Evolutionary conservation across 2,113 vertebrate species (phyloP), one percentile per base, ranked within the genome.

Genomic region (Lagopus muta): DNA sequence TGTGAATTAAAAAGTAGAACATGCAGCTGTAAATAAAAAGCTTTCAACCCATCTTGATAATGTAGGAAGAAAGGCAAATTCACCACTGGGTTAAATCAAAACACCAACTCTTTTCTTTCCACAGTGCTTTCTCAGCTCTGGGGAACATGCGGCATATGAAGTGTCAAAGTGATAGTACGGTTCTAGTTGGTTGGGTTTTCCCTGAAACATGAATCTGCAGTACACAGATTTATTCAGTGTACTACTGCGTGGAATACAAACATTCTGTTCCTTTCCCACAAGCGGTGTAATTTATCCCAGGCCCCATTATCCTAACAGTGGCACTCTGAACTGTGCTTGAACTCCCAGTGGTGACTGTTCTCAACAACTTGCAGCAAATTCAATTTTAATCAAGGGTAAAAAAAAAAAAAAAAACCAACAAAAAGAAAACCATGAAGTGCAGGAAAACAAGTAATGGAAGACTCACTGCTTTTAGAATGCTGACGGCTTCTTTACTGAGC

Each of bases 401-500:
- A 88, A 73, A 45, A 58, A 38, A 34, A 60, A 76, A 28, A 72
- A 5, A 87, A 36, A 36, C 8, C 40, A 40, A 40, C 40, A 61
- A 5, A 0, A 71, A 71, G 70, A 57, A 79, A 54, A 54, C 52
- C 52, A 30, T 17, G 55, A 85, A 70, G 70, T 72, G 30, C 11
- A 76, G 25, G 28, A 88, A 90, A 94, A 47, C 64, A 76, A 92
- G 72, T 75, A 92, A 93, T 52, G 38, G 42, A 86, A 89, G 73
- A 96, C 98, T 95, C 96, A 99, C 99, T 54, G 99, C 98, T 98
- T 99, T 98, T 67, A 99, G 98, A 97, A 99, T 99, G 94, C 99
- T 99, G 95, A 99, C 99, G 0, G 99, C 99, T 97, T 99, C 99
- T 96, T 99, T 99, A 98, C 99, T 99, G 92, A 99, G 99, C 99